A percentile compares a stretch with the other conserved stretches of the same genome.
Conservation (phyloP, 53 echinoderm and acorn worm genomes). For the Echinarachnius parma region DNA sequence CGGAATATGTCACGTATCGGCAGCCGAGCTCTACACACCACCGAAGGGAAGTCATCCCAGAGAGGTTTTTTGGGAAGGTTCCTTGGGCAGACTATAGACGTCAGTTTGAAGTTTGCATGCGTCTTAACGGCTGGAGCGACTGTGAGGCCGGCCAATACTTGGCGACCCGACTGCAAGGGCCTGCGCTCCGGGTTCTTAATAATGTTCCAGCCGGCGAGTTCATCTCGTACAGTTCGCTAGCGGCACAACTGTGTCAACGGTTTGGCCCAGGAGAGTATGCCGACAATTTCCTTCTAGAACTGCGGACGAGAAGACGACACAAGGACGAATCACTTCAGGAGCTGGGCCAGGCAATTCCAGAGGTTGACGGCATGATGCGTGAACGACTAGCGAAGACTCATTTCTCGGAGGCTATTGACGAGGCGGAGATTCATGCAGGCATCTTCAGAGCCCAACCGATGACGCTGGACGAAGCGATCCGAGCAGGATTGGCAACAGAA, state of each 20-base stretch:
- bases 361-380: too few relatives aligned
- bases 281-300: conserved; percentile 13
- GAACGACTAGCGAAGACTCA: too few relatives aligned
- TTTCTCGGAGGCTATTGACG: too few relatives aligned
- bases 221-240: background rate
- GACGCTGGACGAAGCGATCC: too few relatives aligned
- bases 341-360: conserved; percentile 15
- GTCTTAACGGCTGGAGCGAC: background rate
- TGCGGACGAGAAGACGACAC: conserved; percentile 1
- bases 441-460: too few relatives aligned
- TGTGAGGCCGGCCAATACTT: conserved; percentile 2
- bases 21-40: too few relatives aligned
- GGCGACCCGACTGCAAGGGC: conserved; percentile 2
- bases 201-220: background rate
- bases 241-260: background rate
- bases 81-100: conserved; percentile 4
- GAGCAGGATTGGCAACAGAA: too few relatives aligned
- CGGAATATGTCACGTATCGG: too few relatives aligned
- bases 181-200: conserved; percentile 2
- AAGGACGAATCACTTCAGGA: conserved; percentile 16
- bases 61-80: conserved; percentile 2
- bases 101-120: conserved; percentile 12
- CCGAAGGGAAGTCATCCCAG: conserved; percentile 2
- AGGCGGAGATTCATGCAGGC: too few relatives aligned
- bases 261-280: conserved; percentile 8